These are phyloP conservation scores for Mythimna vitellina DNA, from an alignment of 2,888 invertebrate species.

Conservation along the genomic window DNA sequence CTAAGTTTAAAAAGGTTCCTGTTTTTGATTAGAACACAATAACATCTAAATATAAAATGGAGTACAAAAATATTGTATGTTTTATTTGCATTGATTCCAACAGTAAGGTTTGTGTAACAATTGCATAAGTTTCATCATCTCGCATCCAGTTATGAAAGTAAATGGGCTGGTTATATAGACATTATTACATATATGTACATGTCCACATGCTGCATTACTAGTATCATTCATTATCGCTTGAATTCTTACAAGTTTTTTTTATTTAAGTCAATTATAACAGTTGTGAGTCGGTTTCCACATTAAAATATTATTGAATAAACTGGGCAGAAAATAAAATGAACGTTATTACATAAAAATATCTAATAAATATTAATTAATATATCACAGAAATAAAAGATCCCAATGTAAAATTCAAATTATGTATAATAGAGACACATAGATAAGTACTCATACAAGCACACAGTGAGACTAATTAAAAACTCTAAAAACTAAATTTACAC, in stretches of 20 bases:
- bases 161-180: slow-evolving; percentile 1
- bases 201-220: neutral
- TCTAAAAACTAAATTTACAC: neutral
- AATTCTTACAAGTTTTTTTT: slow-evolving; percentile 16
- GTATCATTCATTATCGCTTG: slow-evolving; percentile 16
- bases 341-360: too few relatives aligned
- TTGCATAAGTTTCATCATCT: slow-evolving; percentile 28
- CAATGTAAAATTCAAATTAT: neutral
- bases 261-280: slow-evolving; percentile 14
- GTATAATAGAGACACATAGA: neutral
- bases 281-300: slow-evolving; percentile 12
- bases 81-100: slow-evolving; percentile 14
- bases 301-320: slow-evolving; percentile 4
- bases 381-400: neutral
- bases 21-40: slow-evolving; percentile 18
- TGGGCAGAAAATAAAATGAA: neutral
- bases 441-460: neutral
- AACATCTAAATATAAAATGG: neutral
- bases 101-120: slow-evolving; percentile 12
- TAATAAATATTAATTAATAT: neutral
- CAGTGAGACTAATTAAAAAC: neutral
- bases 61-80: neutral
- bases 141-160: slow-evolving; percentile 25
- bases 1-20: slow-evolving; percentile 1
- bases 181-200: neutral